Evolutionary conservation across 2,797 vertebrate genomes (phyloP).

Genomic region (Delichon dasypus): DNA sequence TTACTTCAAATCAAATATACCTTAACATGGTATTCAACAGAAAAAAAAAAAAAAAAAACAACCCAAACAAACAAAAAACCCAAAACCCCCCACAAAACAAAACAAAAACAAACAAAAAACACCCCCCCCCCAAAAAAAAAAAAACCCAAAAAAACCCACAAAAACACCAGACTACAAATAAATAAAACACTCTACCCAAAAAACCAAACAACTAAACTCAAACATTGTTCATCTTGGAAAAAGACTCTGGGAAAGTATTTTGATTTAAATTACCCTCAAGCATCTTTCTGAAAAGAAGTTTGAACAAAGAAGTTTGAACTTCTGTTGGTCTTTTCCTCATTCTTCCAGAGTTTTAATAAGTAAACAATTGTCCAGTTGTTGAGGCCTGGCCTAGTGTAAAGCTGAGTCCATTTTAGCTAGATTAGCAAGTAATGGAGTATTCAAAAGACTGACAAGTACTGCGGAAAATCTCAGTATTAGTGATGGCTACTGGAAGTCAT

Average conservation of each 20-base stretch:
- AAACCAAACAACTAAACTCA: rapidly evolving
- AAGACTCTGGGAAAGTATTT: background rate
- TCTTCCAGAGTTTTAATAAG: background rate
- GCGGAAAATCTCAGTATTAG: background rate
- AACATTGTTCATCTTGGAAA: background rate
- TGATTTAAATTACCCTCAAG: background rate
- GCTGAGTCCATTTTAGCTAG: background rate
- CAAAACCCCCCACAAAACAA: too few species aligned
- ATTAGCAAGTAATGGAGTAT: background rate
- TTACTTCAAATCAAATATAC: background rate
- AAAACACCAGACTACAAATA: background rate
- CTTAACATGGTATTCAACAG: background rate
- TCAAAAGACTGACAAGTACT: background rate
- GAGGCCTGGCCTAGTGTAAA: background rate
- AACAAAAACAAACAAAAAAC: too few species aligned
- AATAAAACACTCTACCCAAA: background rate
- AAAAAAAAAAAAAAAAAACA: background rate
- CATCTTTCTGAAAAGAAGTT: background rate
- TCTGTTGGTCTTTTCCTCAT: background rate
- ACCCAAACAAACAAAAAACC: too few species aligned
- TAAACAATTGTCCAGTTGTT: background rate
- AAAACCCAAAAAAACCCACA: too few species aligned
- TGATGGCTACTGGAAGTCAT: background rate
- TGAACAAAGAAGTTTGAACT: background rate
- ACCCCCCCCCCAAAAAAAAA: too few species aligned